These are phyloP conservation scores for Antechinus stuartii DNA, from an alignment of 2,113 vertebrate genomes.

Conservation along the genomic window DNA sequence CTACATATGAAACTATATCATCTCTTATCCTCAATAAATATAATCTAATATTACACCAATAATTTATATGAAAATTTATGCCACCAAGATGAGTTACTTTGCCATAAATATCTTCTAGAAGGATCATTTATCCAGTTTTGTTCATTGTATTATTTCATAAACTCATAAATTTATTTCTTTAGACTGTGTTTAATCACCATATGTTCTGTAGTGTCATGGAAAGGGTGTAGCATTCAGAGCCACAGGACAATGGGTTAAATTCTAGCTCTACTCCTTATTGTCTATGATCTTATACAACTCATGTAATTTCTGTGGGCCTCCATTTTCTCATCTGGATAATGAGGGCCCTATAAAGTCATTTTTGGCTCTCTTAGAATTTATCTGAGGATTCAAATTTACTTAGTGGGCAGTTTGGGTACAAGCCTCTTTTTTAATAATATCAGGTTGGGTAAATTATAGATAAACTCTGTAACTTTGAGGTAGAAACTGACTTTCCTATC, in stretches of 20 bases:
- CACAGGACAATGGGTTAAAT: not conserved
- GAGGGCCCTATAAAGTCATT: not conserved
- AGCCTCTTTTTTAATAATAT: not conserved
- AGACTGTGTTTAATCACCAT: not conserved
- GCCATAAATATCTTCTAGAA: not conserved
- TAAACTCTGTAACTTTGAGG: not conserved
- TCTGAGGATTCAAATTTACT: not conserved
- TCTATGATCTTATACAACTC: not conserved
- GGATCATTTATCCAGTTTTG: not conserved
- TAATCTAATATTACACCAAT: not conserved
- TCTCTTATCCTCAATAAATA: not conserved
- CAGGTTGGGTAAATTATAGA: not conserved
- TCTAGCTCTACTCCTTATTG: not conserved
- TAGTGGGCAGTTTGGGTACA: not conserved
- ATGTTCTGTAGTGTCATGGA: not conserved
- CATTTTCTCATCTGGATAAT: not conserved
- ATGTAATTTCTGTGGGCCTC: not conserved
- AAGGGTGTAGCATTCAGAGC: not conserved
- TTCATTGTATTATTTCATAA: not conserved
- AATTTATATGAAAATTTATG: not conserved
- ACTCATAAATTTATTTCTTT: not conserved
- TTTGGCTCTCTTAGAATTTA: slow-evolving; percentile 1
- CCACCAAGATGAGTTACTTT: not conserved
- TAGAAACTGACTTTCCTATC: slow-evolving; percentile 8
- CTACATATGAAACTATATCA: not conserved